phyloP scores from a whole-genome alignment of 2,797 vertebrate species.

The Rhynchotus rufescens region DNA sequence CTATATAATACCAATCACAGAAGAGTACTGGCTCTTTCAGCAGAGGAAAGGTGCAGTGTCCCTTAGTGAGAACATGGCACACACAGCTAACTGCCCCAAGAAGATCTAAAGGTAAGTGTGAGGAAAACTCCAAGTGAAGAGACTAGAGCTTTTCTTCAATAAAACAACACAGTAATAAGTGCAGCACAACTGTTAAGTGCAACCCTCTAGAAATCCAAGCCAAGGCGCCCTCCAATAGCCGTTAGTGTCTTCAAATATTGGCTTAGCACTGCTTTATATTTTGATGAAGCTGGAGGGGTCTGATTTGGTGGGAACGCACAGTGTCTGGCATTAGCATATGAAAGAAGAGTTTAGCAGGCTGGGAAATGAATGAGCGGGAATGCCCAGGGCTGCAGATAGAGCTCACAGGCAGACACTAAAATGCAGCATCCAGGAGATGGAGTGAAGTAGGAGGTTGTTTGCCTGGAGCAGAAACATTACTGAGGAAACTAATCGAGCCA shows the following conservation, averaged over 20 bases:
- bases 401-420: not conserved
- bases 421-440: not conserved
- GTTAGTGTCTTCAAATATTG: not conserved
- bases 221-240: fast-evolving
- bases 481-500: not conserved
- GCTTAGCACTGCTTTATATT: not conserved
- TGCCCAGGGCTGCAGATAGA: not conserved
- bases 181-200: not conserved
- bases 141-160: not conserved
- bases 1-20: not conserved
- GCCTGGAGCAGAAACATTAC: not conserved
- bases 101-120: not conserved
- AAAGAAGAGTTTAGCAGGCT: not conserved
- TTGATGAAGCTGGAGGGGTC: not conserved
- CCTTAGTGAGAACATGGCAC: not conserved
- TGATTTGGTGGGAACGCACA: not conserved
- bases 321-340: not conserved
- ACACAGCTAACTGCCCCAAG: not conserved
- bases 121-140: not conserved
- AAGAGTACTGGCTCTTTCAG: not conserved
- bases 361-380: not conserved
- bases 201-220: not conserved
- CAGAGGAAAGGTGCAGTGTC: not conserved
- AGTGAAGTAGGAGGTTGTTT: not conserved
- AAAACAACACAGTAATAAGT: not conserved